phyloP scores from a whole-genome alignment of 2,888 invertebrate species.

The Herminia tarsipennalis region DNA sequence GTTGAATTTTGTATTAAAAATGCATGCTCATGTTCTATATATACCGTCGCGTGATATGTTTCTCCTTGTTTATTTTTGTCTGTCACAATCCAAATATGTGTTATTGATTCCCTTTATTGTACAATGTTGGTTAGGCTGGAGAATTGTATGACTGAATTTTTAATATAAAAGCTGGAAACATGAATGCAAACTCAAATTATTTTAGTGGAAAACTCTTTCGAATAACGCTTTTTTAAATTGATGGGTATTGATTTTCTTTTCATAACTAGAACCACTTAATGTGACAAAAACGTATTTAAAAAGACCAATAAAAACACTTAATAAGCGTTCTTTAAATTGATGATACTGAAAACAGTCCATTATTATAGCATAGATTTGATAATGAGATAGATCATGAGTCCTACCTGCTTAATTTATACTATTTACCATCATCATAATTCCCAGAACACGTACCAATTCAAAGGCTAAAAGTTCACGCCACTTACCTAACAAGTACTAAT shows the following conservation, averaged over 20 bases:
- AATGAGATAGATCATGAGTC: neutral
- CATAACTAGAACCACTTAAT: too few species aligned
- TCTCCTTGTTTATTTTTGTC: conserved; percentile 40
- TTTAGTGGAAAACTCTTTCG: too few species aligned
- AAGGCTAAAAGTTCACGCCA: conserved; percentile 44
- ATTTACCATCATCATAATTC: conserved; percentile 33
- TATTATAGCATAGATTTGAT: conserved; percentile 1
- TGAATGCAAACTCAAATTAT: too few species aligned
- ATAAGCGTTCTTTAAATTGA: too few species aligned
- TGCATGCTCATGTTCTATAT: conserved; percentile 53
- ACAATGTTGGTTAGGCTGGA: neutral
- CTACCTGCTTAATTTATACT: conserved; percentile 13
- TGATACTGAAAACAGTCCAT: too few species aligned
- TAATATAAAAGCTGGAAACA: too few species aligned
- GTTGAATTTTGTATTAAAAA: conserved; percentile 53
- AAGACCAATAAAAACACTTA: too few species aligned
- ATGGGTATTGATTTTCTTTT: too few species aligned
- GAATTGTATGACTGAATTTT: neutral
- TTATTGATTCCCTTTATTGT: conserved; percentile 26
- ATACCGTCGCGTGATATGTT: conserved; percentile 45
- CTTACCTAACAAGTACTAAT: conserved; percentile 72
- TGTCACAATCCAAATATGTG: conserved; percentile 31
- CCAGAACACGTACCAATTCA: conserved; percentile 37
- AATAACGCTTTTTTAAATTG: too few species aligned
- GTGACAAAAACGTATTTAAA: too few species aligned